Conservation (phyloP, 2,113 vertebrate genomes). For the Oncorhynchus masou region DNA sequence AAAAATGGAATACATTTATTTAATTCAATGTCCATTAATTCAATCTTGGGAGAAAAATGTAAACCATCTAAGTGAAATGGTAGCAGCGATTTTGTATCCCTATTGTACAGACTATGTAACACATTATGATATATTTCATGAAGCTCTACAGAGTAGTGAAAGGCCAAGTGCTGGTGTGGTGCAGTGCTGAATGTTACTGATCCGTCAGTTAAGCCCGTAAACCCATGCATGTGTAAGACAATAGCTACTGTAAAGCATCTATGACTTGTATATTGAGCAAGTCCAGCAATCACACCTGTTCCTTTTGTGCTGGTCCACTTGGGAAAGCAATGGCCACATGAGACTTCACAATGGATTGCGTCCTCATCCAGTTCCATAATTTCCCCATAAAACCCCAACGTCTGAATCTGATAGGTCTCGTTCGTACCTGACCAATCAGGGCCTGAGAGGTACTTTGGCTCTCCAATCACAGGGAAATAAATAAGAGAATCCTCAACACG, state of each 20-base stretch:
- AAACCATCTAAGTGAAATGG: neutral
- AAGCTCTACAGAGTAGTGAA: slow-evolving; percentile 56
- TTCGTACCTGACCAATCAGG: slow-evolving; percentile 23
- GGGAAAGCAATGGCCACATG: slow-evolving; percentile 23
- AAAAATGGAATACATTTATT: no score
- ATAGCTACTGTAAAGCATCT: slow-evolving; percentile 74
- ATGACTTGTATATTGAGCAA: slow-evolving; percentile 54
- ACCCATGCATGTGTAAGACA: slow-evolving; percentile 71
- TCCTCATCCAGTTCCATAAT: slow-evolving; percentile 36
- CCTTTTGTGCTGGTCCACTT: slow-evolving; percentile 64
- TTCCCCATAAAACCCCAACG: slow-evolving; percentile 46
- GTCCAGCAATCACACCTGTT: slow-evolving; percentile 72
- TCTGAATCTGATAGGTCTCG: slow-evolving; percentile 43
- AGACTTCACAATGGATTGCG: slow-evolving; percentile 32
- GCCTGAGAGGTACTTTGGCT: neutral
- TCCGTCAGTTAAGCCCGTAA: slow-evolving; percentile 63
- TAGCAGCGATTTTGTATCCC: slow-evolving; percentile 44
- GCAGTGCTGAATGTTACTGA: slow-evolving; percentile 72
- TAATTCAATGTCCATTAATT: no score
- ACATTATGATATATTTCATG: slow-evolving; percentile 63
- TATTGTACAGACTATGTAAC: slow-evolving; percentile 40
- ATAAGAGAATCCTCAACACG: slow-evolving; percentile 37
- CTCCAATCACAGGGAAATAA: slow-evolving; percentile 32
- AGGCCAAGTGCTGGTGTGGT: slow-evolving; percentile 61
- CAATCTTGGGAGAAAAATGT: neutral